A percentile compares a stretch with the other conserved stretches of the same genome.
These are phyloP conservation scores for Acanthaster planci DNA, from an alignment of 35 echinoderm and acorn worm species.

Conservation along the genomic window DNA sequence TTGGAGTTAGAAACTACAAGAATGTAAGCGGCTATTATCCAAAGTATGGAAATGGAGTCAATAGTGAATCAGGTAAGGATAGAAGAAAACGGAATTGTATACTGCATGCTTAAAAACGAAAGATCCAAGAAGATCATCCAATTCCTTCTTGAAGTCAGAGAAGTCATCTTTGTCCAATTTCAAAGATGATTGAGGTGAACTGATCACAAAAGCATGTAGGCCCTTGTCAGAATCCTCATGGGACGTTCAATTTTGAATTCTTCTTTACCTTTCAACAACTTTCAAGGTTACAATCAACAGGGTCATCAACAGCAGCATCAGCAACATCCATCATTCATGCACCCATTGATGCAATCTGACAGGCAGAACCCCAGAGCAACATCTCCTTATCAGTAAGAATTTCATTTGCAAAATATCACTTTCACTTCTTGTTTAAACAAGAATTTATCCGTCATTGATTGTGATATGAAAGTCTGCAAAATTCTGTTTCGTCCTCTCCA, in stretches of 20 bases:
- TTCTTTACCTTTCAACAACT: background rate
- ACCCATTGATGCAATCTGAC: slow-evolving; percentile 15
- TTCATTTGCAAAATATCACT: no score
- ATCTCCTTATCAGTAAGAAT: slow-evolving; percentile 17
- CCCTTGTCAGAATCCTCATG: background rate
- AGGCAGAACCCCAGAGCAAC: background rate
- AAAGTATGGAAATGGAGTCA: slow-evolving; percentile 46
- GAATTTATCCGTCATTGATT: background rate
- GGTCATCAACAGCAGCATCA: background rate
- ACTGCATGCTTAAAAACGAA: no score
- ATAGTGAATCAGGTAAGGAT: slow-evolving; percentile 31
- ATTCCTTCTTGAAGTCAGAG: background rate
- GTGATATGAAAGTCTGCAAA: background rate
- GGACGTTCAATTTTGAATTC: background rate
- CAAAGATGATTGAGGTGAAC: background rate
- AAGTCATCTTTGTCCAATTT: no score
- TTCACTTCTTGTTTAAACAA: no score
- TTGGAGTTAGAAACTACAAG: slow-evolving; percentile 30
- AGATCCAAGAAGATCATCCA: background rate
- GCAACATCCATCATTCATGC: slow-evolving; percentile 26
- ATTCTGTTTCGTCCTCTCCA: no score
- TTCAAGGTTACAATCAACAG: background rate
- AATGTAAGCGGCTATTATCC: slow-evolving; percentile 33
- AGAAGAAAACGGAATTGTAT: no score
- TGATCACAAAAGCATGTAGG: background rate